A percentile compares a stretch with the other conserved stretches of the same genome.
phyloP scores from a whole-genome alignment of 2,113 vertebrate genomes.

The Daboia siamensis region DNA sequence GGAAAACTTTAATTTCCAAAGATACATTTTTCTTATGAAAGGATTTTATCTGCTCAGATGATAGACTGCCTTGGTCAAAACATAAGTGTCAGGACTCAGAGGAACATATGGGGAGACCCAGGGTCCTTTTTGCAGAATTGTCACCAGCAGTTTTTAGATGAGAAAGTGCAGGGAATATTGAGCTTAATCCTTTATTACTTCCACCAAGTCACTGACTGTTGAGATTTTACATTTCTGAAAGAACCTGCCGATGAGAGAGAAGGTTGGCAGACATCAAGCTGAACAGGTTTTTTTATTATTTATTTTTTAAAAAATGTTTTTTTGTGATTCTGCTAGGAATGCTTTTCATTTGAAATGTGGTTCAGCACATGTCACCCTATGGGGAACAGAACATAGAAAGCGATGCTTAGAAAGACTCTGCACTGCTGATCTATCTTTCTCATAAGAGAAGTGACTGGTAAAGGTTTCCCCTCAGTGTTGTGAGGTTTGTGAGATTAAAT shows the following conservation, averaged over 20 bases:
- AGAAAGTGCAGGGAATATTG: not conserved
- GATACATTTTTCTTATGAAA: not conserved
- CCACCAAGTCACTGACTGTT: not conserved
- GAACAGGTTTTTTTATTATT: not conserved
- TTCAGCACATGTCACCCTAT: not conserved
- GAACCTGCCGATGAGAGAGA: not conserved
- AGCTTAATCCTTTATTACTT: not conserved
- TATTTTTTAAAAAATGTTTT: not conserved
- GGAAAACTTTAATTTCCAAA: conserved; percentile 14
- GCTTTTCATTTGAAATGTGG: not conserved
- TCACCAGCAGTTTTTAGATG: not conserved
- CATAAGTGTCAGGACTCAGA: not conserved
- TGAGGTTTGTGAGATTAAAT: not conserved
- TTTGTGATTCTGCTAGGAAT: not conserved
- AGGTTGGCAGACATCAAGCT: not conserved
- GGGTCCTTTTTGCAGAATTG: not conserved
- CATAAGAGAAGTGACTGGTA: not conserved
- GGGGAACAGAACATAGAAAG: not conserved
- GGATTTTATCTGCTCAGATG: not conserved
- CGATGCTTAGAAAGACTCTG: not conserved
- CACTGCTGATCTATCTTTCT: not conserved
- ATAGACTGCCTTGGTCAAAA: not conserved
- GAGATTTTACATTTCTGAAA: not conserved
- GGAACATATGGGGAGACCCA: not conserved
- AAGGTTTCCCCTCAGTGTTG: not conserved